Conservation (phyloP, 2,888 invertebrate species). For the Stegophylla sp. region DNA sequence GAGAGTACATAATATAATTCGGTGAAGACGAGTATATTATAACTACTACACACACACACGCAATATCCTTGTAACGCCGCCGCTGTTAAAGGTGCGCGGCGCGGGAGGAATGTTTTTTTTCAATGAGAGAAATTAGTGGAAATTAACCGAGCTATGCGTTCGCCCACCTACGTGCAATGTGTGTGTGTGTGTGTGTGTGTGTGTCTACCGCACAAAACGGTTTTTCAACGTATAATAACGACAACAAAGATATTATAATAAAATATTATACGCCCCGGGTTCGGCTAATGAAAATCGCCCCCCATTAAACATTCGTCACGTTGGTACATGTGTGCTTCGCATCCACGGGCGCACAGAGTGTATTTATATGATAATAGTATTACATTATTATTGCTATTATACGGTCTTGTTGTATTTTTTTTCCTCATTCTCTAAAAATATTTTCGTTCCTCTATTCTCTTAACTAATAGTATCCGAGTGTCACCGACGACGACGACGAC, state of each 20-base stretch:
- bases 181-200: neutral
- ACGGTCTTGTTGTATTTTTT: neutral
- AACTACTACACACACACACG: neutral
- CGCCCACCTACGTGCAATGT: neutral
- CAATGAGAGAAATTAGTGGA: too few species aligned
- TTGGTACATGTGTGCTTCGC: constrained; percentile 45
- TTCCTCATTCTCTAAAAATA: constrained; percentile 37
- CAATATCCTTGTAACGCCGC: too few species aligned
- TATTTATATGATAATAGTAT: too few species aligned
- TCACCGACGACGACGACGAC: too few species aligned
- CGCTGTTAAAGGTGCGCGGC: too few species aligned
- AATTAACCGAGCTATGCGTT: too few species aligned
- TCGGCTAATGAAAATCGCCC: constrained; percentile 44
- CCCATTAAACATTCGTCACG: constrained; percentile 57
- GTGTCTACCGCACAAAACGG: too few species aligned
- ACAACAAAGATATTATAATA: neutral
- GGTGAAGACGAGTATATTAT: too few species aligned
- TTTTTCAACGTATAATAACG: neutral
- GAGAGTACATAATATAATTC: too few species aligned
- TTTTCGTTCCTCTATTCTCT: constrained; percentile 32
- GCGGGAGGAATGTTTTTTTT: too few species aligned
- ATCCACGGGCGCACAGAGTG: neutral
- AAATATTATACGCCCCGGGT: neutral
- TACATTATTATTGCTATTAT: constrained; percentile 11
- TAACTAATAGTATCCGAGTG: constrained; percentile 53